Evolutionary conservation across 2,113 vertebrate species (phyloP).

Genomic region (Zapus hudsonius): DNA sequence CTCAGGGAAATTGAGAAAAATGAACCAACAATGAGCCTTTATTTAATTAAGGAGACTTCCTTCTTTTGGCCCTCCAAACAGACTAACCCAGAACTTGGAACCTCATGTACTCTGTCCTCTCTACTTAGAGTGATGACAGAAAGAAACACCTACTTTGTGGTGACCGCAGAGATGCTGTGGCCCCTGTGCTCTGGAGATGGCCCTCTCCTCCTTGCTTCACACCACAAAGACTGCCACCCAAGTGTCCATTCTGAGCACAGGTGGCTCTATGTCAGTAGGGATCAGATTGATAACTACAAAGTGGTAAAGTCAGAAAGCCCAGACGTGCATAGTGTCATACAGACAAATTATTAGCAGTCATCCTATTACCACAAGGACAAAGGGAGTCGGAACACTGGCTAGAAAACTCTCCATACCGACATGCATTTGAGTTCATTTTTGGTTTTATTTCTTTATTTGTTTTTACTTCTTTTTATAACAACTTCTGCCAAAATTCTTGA

Average conservation of each 20-base stretch:
- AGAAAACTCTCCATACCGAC: not conserved
- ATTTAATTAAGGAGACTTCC: not conserved
- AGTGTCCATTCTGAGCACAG: not conserved
- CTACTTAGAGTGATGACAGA: not conserved
- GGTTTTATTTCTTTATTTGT: not conserved
- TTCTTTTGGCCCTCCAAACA: not conserved
- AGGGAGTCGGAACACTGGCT: not conserved
- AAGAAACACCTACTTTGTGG: not conserved
- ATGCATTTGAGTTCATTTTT: not conserved
- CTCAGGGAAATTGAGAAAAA: not conserved
- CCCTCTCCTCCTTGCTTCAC: not conserved
- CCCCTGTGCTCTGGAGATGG: not conserved
- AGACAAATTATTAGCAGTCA: constrained; percentile 11
- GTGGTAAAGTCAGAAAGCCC: not conserved
- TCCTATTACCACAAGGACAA: not conserved
- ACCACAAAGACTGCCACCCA: not conserved
- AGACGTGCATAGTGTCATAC: not conserved
- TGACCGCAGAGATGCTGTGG: not conserved
- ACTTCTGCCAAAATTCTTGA: constrained; percentile 32
- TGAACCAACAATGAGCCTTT: not conserved
- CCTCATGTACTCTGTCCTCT: not conserved
- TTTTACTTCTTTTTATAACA: not conserved
- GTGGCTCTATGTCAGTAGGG: not conserved
- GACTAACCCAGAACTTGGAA: not conserved
- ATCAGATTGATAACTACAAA: constrained; percentile 34